Conservation (phyloP, 1,140 invertebrate genomes). For the Stegodyphus mimosarum region DNA sequence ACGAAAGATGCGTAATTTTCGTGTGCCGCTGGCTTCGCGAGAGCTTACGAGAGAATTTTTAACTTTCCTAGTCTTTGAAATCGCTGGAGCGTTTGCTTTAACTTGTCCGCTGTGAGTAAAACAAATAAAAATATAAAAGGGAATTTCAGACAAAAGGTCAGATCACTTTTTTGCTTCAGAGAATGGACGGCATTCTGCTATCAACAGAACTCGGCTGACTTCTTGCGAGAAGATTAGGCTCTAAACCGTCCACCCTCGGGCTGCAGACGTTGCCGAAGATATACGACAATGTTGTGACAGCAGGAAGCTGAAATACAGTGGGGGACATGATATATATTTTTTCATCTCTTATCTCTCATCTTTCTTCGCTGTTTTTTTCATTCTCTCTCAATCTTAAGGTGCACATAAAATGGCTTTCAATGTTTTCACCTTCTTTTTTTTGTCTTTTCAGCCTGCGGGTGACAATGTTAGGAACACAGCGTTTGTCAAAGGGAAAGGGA, state of each 20-base stretch:
- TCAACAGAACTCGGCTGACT: background rate
- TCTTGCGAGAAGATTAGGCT: conserved; percentile 20
- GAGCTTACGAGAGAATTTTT: too few species aligned
- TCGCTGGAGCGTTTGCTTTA: too few species aligned
- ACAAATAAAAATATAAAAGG: too few species aligned
- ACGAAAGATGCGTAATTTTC: too few species aligned
- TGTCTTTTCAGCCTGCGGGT: background rate
- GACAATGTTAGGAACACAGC: conserved; percentile 18
- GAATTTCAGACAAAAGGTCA: too few species aligned
- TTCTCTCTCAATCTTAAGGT: too few species aligned
- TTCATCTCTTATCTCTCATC: conserved; percentile 7
- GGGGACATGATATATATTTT: conserved; percentile 14
- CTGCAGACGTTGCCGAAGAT: conserved; percentile 14
- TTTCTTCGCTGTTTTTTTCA: background rate
- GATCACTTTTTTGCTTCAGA: background rate
- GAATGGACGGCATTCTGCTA: background rate
- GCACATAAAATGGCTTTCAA: too few species aligned
- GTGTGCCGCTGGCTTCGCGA: too few species aligned
- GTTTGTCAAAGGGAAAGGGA: background rate
- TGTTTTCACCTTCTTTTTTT: too few species aligned
- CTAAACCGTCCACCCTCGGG: background rate
- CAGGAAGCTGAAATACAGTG: conserved; percentile 21
- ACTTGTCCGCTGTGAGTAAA: too few species aligned
- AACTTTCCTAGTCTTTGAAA: too few species aligned
- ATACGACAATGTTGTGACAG: conserved; percentile 50